phyloP scores from a whole-genome alignment of 2,797 vertebrate genomes.

The Parauchenoglanis ngamensis region DNA sequence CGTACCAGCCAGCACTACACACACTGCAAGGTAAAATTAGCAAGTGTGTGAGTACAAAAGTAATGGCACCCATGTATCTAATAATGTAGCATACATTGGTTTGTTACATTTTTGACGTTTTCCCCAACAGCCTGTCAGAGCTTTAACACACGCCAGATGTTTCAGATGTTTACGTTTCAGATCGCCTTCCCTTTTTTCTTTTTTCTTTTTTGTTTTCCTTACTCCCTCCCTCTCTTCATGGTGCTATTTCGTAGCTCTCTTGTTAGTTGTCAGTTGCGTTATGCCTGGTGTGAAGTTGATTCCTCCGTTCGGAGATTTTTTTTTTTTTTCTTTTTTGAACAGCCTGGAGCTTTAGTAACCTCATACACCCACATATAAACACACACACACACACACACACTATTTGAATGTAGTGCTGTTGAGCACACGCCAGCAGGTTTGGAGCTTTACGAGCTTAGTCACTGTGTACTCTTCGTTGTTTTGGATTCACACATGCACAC shows the following conservation, averaged over 20 bases:
- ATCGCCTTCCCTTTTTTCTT: background rate
- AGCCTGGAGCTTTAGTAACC: conserved; percentile 32
- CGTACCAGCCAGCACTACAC: background rate
- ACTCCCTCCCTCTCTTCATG: conserved; percentile 3
- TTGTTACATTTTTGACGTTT: background rate
- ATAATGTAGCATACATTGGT: background rate
- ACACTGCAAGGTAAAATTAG: background rate
- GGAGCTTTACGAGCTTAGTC: conserved; percentile 26
- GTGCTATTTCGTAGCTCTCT: background rate
- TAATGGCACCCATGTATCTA: background rate
- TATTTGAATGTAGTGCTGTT: background rate
- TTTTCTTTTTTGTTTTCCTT: background rate
- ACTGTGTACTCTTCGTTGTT: conserved; percentile 1
- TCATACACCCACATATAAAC: too few species aligned
- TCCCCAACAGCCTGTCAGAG: conserved; percentile 11
- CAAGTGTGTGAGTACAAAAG: background rate
- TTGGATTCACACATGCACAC: background rate
- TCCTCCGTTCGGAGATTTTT: conserved; percentile 1
- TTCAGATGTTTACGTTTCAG: background rate
- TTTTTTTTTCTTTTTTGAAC: conserved; percentile 1
- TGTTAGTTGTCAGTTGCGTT: background rate
- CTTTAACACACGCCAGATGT: background rate
- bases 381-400: background rate
- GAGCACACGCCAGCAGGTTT: conserved; percentile 4
- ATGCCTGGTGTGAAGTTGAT: conserved; percentile 10